Base-by-base conservation (phyloP, 2,888 invertebrate genomes). In the Elegia similella region DNA sequence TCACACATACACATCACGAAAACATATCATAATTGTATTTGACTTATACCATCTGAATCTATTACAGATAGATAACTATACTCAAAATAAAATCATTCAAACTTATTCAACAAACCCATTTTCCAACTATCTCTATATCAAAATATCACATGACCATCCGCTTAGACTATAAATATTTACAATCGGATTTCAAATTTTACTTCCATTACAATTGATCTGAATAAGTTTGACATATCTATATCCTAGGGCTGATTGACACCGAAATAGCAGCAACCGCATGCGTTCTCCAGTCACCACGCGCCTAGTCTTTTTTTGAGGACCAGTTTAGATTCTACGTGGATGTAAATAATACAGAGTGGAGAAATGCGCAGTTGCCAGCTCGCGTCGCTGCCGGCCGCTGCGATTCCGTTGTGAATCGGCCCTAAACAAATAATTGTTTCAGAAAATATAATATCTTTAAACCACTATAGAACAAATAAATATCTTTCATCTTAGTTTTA, bases 71-170 rank as follows among this genome's bases (percentile, higher is more conserved):
- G 60, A 30, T 7, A 43, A 13, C 7, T 29, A 17, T 7, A 10
- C 15, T 13, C 8, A 15, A 7, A 53, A 30, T 0, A n/a, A n/a
- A n/a, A 55, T 57, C 55, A 64, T 61, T 59, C 65, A 61, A 64
- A 57, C 59, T 59, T 59, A 38, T 12, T 57, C 55, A 56, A 63
- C 43, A 55, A 60, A 56, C 66, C 60, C 38, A 8, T 55, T 52
- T 53, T 16, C 64, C 60, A 64, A 63, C 63, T 59, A 62, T 57
- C 58, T 59, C 63, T 69, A 70, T 59, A 67, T 59, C 65, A 73
- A 75, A 79, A 78, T 81, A 82, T 80, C 82, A 80, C 80, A 80
- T 73, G 69, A 56, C 34, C 44, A 16, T 13, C 12, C 44, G n/a
- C 2, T 30, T 44, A 16, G 7, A 32, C 29, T 34, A 17, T 46